Evolutionary conservation across 2,888 invertebrate species (phyloP), one percentile per base, ranked within the genome.

Genomic region (Dicycla oo): DNA sequence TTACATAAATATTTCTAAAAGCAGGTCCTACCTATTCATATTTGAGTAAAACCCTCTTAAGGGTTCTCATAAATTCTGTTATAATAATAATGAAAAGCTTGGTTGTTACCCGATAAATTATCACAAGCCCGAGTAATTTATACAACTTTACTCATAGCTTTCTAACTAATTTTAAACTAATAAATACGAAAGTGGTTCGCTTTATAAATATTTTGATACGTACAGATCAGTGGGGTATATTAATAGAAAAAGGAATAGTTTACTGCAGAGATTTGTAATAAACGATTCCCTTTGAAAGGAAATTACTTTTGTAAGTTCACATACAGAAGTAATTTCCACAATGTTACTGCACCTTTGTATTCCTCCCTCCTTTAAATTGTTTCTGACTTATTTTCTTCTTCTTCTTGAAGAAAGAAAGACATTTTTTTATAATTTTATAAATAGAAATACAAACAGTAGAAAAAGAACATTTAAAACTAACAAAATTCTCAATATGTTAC

Each of bases 121-220:
- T 51, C 23, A 23, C 10, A 51, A 23, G 49, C 20, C 40, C 13
- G 15, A 74, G 13, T 71, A 51, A 43, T 74, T 73, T 23, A 49
- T 18, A 26, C 51, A 74, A 51, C 20, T 71, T 71, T 43, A 57
- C 38, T 47, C 23, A 30, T 60, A 40, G 0, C 20, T 1, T 4
- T 15, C 45, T 3, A 61, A 73, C 61, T 40, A 60, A 47, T 71
- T 49, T 73, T 15, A 43, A 73, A 34, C 34, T 51, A 51, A 74
- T 71, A 26, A 70, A 58, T 51, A 26, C 20, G n/a, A 20, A 30
- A 47, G 4, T 54, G 23, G 34, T 40, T 34, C 5, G 2, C 11
- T 20, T 7, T 38, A 13, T 26, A n/a, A 57, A 23, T 20, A 64
- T 13, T 56, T 38, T 10, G 56, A 26, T n/a, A 34, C 4, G n/a